Base-by-base conservation (phyloP, 2,797 vertebrate genomes). In the Sciurus carolinensis region DNA sequence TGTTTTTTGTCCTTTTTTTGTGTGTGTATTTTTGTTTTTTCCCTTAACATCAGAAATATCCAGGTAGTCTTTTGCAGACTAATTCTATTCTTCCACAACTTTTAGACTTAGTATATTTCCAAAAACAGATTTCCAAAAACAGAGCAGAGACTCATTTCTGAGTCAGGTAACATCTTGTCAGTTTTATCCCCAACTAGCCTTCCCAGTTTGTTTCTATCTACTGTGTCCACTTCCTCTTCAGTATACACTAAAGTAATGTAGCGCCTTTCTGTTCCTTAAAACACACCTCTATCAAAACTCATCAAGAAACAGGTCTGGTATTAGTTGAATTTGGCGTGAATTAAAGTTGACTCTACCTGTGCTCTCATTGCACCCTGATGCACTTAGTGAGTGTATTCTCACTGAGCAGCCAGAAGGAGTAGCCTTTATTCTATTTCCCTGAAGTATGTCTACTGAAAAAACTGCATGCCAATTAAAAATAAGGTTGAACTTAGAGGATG, bases 311-410 rank as follows among this genome's bases (percentile, higher is more conserved):
- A 77, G 15, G 6, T 42, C 87, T 87, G 62, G 11, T 64, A 81
- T 85, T 80, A 90, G 64, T 69, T 92, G 87, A 71, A 69, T 36
- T 81, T 86, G n/a, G 7, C 69, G 52, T 79, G n/a, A 94, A 79
- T 90, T 86, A 54, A 80, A 44, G 39, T 75, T 50, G 66, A 11
- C 30, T 44, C 17, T 54, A 36, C 0, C n/a, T 85, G 50, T 42
- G 47, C n/a, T 85, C 96, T 83, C 39, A 30, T 76, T 33, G 13
- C 66, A 83, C 30, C 30, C 22, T 75, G 64, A 86, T 50, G 80
- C 20, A 82, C 30, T 24, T 75, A 66, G 14, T 12, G 5, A 86
- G n/a, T 54, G 7, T 50, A 82, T 76, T 92, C 42, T 96, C 81
- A 86, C 50, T 82, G 24, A 95, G 18, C n/a, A 75, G 52, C 9